These are phyloP conservation scores for Datnioides undecimradiatus DNA, from an alignment of 2,113 vertebrate species.

Conservation along the genomic window DNA sequence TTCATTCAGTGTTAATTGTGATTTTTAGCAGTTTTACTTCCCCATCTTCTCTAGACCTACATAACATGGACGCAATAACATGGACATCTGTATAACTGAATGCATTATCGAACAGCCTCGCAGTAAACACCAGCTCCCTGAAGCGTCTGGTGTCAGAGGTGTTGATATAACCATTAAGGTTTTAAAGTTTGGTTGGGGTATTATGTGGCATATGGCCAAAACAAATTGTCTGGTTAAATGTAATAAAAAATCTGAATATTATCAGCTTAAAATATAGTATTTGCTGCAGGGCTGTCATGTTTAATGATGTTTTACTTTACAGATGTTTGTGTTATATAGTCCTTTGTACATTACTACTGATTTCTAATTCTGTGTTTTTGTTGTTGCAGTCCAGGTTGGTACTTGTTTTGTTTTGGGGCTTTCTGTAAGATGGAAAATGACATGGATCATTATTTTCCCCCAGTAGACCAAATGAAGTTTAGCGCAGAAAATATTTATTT, in stretches of 20 bases:
- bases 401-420: background rate
- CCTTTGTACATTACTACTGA: background rate
- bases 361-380: background rate
- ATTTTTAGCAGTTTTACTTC: constrained; percentile 1
- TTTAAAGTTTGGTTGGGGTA: background rate
- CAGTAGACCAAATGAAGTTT: background rate
- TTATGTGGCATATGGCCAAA: background rate
- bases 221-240: fast-evolving
- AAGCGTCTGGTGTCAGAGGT: background rate
- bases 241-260: background rate
- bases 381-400: background rate
- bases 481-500: constrained; percentile 25
- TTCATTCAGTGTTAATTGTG: constrained; percentile 18
- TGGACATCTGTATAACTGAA: background rate
- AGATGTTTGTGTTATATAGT: background rate
- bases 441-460: background rate
- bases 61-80: background rate
- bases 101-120: background rate
- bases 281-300: background rate
- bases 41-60: background rate
- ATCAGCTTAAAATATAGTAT: background rate
- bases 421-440: background rate
- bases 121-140: background rate
- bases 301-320: background rate
- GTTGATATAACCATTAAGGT: background rate